Evolutionary conservation across 2,113 vertebrate genomes (phyloP), one percentile per base, ranked within the genome.

Genomic region (Mixornis gularis): DNA sequence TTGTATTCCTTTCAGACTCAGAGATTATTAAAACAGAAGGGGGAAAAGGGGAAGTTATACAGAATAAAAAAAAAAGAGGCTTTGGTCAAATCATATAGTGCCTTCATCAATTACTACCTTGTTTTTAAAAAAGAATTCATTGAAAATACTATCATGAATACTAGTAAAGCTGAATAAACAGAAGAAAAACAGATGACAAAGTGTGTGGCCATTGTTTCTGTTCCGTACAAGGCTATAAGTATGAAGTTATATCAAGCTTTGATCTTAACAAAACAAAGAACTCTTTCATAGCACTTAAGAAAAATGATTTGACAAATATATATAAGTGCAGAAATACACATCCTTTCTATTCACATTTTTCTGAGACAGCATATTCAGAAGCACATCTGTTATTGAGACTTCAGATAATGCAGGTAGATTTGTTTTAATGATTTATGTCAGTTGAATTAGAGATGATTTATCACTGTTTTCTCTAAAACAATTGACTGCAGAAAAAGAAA

Each of bases 371-470:
- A 26, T 86, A 34, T 80, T 92, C 43, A 71, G 76, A 92, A 90
- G 27, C 26, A 76, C 15, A 68, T 74, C 60, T 11, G 1, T 72
- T 93, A 34, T 27, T 70, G 76, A 93, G 46, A 55, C 52, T 74
- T 90, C 48, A 92, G 56, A 84, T 58, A 92, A 74, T 72, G 26
- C 88, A 92, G 24, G 48, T 71, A 86, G 36, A 89, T 94, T 83
- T 43, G 5, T 95, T 90, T 88, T 85, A 94, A 83, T 77, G 41
- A 93, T 95, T 92, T 84, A 74, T 81, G 49, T 66, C 82, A 48
- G 15, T 83, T 68, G 77, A 92, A 89, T 90, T 88, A 94, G 79
- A 64, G 22, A 41, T 56, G 72, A 94, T 95, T 92, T 93, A 88
- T 94, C 62, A 68, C 44, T 56, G 34, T 90, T 87, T 90, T 87